Evolutionary conservation across 2,113 vertebrate species (phyloP).

Genomic region (Sphyrna mokarran): DNA sequence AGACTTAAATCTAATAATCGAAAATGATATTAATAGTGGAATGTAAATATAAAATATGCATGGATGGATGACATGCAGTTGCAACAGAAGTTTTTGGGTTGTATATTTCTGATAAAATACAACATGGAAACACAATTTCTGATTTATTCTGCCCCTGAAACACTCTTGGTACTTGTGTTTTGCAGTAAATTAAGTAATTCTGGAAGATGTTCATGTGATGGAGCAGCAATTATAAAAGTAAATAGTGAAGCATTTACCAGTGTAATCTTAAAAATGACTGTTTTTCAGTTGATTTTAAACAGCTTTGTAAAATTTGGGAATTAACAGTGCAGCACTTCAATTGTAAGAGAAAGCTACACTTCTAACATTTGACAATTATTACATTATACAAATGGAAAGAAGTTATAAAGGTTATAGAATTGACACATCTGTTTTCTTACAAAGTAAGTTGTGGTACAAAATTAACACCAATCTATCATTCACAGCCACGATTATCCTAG

Average conservation of each 20-base stretch:
- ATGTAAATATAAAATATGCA: not conserved
- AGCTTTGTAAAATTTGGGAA: not conserved
- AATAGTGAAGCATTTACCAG: not conserved
- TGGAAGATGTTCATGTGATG: not conserved
- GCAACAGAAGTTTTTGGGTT: not conserved
- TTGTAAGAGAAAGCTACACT: no score
- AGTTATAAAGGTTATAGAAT: not conserved
- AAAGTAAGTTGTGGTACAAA: not conserved
- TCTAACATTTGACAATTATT: conserved; percentile 15
- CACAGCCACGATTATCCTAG: not conserved
- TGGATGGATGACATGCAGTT: not conserved
- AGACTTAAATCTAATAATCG: not conserved
- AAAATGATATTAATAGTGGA: not conserved
- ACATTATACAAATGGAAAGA: not conserved
- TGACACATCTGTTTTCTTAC: not conserved
- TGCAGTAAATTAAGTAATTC: not conserved
- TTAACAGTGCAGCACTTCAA: not conserved
- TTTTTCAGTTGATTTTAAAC: not conserved
- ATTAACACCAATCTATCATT: not conserved
- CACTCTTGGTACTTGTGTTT: not conserved
- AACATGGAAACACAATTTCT: not conserved
- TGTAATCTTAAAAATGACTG: not conserved
- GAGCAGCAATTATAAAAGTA: not conserved
- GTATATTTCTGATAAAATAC: not conserved
- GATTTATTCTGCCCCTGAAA: not conserved